phyloP scores from a whole-genome alignment of 2,113 vertebrate genomes.

The Pseudorhombus dupliciocellatus region DNA sequence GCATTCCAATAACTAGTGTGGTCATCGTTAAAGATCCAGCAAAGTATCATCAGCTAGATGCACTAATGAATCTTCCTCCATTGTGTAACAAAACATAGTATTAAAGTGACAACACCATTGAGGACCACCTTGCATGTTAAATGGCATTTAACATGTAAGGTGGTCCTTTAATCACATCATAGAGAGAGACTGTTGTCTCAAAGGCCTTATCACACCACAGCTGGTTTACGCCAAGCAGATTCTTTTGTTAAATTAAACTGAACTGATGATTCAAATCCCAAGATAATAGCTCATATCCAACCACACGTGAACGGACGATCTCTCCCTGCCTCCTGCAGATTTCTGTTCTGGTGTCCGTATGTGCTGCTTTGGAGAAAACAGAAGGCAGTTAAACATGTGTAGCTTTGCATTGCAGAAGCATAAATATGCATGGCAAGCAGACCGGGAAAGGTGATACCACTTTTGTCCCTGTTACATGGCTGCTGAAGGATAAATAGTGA shows the following conservation, averaged over 20 bases:
- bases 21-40: neutral
- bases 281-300: neutral
- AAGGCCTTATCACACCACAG: neutral
- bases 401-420: constrained; percentile 19
- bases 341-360: constrained; percentile 6
- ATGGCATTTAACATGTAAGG: too few species aligned
- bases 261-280: constrained; percentile 10
- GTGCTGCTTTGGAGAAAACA: constrained; percentile 9
- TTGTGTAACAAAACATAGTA: constrained; percentile 12
- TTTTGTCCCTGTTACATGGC: constrained; percentile 47
- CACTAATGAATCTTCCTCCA: constrained; percentile 12
- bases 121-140: constrained; percentile 17
- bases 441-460: constrained; percentile 52
- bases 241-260: constrained; percentile 1
- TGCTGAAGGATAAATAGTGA: constrained; percentile 65
- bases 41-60: constrained; percentile 1
- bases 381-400: constrained; percentile 49
- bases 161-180: constrained; percentile 20
- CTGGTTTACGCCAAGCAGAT: constrained; percentile 1
- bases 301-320: neutral
- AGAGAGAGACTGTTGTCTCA: neutral
- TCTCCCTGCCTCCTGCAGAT: constrained; percentile 7
- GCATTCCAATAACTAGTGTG: neutral
- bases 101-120: constrained; percentile 24
- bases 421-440: constrained; percentile 62